phyloP scores from a whole-genome alignment of 1,140 invertebrate species.

The Apis cerana region DNA sequence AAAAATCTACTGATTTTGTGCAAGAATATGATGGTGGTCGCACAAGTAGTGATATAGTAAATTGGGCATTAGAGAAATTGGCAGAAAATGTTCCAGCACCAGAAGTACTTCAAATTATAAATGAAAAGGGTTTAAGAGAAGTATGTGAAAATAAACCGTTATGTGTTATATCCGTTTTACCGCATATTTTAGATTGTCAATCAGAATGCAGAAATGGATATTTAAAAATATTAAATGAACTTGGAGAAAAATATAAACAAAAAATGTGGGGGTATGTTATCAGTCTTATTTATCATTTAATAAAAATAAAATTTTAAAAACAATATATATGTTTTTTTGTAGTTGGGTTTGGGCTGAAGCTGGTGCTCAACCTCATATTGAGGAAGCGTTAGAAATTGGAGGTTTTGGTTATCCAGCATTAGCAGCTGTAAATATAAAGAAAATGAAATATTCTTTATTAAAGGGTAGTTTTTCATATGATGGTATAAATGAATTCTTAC shows the following conservation, averaged over 20 bases:
- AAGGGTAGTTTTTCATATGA: constrained; percentile 96
- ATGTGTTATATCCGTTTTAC: constrained; percentile 96
- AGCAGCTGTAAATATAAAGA: constrained; percentile 97
- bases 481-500: constrained; percentile 97
- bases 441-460: constrained; percentile 97
- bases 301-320: background rate
- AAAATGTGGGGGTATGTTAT: constrained; percentile 95
- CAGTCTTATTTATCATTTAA: constrained; percentile 15
- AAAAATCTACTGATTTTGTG: constrained; percentile 86
- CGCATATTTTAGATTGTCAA: constrained; percentile 99
- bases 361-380: constrained; percentile 90
- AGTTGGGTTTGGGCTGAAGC: constrained; percentile 98
- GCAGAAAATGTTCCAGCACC: constrained; percentile 94
- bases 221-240: constrained; percentile 86
- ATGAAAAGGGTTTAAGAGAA: constrained; percentile 85
- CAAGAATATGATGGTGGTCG: constrained; percentile 95
- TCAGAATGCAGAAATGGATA: constrained; percentile 96
- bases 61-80: constrained; percentile 93
- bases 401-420: constrained; percentile 96
- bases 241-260: constrained; percentile 97
- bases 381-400: constrained; percentile 96
- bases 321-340: constrained; percentile 57
- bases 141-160: constrained; percentile 93
- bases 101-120: constrained; percentile 87
- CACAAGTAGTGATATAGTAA: constrained; percentile 94